Evolutionary conservation across 2,888 invertebrate species (phyloP).

Genomic region (Eumerus sabulonum): DNA sequence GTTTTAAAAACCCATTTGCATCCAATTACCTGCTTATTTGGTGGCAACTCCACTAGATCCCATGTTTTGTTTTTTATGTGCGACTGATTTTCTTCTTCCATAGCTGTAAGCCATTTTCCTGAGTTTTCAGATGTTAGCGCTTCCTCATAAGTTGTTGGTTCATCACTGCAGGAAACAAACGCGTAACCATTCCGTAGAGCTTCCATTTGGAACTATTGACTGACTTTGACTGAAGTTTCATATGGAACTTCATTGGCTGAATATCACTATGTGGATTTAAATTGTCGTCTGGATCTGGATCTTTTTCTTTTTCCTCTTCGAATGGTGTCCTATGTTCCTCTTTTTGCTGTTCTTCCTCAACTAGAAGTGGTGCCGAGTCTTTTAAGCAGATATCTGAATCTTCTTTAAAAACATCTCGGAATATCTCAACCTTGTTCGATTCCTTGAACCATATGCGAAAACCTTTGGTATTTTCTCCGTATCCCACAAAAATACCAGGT

Average conservation of each 20-base stretch:
- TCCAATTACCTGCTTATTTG: conserved; percentile 1
- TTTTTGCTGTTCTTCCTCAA: not conserved
- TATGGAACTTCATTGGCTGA: not conserved
- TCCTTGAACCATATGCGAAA: conserved; percentile 61
- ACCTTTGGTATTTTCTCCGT: conserved; percentile 72
- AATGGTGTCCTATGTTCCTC: not conserved
- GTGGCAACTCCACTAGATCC: conserved; percentile 1
- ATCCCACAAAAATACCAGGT: conserved; percentile 69
- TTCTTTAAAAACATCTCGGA: conserved; percentile 8
- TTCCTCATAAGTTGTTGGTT: not conserved
- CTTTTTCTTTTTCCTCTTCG: not conserved
- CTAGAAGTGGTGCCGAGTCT: not conserved
- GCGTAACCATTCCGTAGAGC: conserved; percentile 6
- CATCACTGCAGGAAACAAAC: not conserved
- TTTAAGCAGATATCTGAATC: not conserved
- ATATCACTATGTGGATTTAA: not conserved
- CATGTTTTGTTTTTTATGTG: conserved; percentile 4
- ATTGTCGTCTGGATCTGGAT: not conserved
- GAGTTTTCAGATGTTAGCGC: not conserved
- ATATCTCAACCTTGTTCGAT: not conserved
- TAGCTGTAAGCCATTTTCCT: not conserved
- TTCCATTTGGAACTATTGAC: not conserved
- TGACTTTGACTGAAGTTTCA: not conserved
- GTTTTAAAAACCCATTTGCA: conserved; percentile 7
- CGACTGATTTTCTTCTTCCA: conserved; percentile 2